phyloP scores from a whole-genome alignment of 2,797 vertebrate genomes.

The Tangara arthus region DNA sequence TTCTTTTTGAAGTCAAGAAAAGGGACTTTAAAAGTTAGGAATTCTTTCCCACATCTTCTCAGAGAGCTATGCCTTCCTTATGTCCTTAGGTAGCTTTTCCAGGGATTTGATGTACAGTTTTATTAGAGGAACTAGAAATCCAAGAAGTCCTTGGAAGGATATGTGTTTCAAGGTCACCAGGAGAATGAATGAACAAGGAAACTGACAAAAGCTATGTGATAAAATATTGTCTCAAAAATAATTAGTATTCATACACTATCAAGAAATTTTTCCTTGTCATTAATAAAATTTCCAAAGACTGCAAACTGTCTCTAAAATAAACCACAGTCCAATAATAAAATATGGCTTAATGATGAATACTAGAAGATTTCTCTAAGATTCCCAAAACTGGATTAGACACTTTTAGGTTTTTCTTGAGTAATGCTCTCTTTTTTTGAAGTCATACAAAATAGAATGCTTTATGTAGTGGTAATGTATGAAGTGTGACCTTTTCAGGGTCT shows the following conservation, averaged over 20 bases:
- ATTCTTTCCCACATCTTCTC: fast-evolving
- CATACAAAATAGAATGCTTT: not conserved
- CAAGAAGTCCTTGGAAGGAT: not conserved
- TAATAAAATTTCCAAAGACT: not conserved
- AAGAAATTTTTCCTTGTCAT: not conserved
- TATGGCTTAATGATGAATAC: not conserved
- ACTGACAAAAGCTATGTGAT: not conserved
- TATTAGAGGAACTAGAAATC: not conserved
- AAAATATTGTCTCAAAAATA: not conserved
- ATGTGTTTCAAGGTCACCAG: not conserved
- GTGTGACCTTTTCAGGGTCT: not conserved
- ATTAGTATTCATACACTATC: not conserved
- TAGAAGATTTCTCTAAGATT: not conserved
- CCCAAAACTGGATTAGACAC: fast-evolving
- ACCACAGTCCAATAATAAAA: not conserved
- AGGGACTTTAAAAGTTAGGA: not conserved
- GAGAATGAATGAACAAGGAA: not conserved
- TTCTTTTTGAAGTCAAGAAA: not conserved
- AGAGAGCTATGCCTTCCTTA: not conserved
- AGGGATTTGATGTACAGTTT: not conserved
- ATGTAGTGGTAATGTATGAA: not conserved
- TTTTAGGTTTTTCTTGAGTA: not conserved
- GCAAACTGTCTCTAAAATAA: not conserved
- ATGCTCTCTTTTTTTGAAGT: not conserved
- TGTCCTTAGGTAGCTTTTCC: not conserved